Base-by-base conservation (phyloP, 2,888 invertebrate genomes). In the Yponomeuta plumbellus region DNA sequence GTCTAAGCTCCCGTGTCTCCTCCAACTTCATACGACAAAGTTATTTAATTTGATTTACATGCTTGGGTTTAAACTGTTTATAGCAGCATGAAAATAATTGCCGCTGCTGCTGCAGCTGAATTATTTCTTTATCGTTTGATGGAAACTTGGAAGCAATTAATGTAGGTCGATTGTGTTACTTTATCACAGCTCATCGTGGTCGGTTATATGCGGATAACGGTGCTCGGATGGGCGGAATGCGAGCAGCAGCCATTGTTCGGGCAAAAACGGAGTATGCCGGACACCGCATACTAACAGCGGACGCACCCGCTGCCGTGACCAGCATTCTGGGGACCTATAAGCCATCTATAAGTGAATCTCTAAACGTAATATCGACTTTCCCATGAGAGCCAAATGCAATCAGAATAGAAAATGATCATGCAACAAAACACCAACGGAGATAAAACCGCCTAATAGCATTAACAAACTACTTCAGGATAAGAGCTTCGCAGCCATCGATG, bases 171-270 rank as follows among this genome's bases (percentile, higher is more conserved):
- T 70, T 69, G 67, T 71, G 72, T 69, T 64, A 67, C 65, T 70
- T 70, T 68, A 72, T 72, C 67, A 67, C 65, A n/a, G 68, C 61
- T 23, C 26, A 61, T 61, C 26, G 23, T 44, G 23, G 20, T 34
- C 65, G 65, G 57, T 58, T 17, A 22, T 39, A 40, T 23, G 40
- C 26, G 77, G 76, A 73, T 88, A 88, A 88, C 89, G 88, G 88
- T 86, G 85, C 76, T 78, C 11, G 59, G 34, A 59, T 74, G 71
- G 78, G 75, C 77, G 88, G 89, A 86, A 88, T 88, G 89, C 76
- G 78, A 79, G 81, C 75, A 61, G 59, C 74, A 81, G 81, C 83
- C 85, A 88, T 88, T 88, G 88, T 88, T 87, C 80, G 72, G 76
- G 83, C 82, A 87, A 86, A 87, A 88, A 85, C 82, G 75, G 80